These are phyloP conservation scores for Apteryx mantelli DNA, from an alignment of 2,113 vertebrate species.

Conservation along the genomic window DNA sequence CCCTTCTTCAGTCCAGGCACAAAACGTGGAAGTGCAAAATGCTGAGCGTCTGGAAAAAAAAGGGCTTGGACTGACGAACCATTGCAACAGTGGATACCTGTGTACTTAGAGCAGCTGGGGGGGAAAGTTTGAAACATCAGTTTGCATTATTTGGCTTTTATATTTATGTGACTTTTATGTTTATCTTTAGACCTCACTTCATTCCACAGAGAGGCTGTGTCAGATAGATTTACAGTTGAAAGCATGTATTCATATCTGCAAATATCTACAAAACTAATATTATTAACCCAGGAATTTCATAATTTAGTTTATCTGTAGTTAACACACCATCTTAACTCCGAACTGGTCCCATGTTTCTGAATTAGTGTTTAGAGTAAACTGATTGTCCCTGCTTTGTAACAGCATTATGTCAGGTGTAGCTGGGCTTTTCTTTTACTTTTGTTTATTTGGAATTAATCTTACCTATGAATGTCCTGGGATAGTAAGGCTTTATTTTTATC, in stretches of 20 bases:
- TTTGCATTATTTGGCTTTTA: not conserved
- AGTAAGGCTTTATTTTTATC: not conserved
- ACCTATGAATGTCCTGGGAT: not conserved
- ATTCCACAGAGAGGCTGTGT: not conserved
- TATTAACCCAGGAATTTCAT: not conserved
- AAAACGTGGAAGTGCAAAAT: not conserved
- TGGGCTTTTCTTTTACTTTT: not conserved
- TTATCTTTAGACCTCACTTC: not conserved
- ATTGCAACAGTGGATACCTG: not conserved
- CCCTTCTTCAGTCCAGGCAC: not conserved
- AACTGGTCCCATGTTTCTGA: not conserved
- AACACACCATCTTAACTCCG: not conserved
- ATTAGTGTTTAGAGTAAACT: not conserved
- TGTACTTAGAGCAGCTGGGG: not conserved
- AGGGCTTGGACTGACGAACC: not conserved
- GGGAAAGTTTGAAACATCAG: not conserved
- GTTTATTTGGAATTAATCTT: not conserved
- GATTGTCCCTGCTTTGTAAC: not conserved
- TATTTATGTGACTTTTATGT: not conserved
- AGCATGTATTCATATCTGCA: not conserved
- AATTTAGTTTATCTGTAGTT: not conserved
- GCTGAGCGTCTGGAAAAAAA: not conserved
- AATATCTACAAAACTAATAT: not conserved
- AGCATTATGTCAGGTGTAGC: not conserved
- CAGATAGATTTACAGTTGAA: not conserved